phyloP scores from a whole-genome alignment of 2,113 vertebrate genomes.

The Pardalotus punctatus region DNA sequence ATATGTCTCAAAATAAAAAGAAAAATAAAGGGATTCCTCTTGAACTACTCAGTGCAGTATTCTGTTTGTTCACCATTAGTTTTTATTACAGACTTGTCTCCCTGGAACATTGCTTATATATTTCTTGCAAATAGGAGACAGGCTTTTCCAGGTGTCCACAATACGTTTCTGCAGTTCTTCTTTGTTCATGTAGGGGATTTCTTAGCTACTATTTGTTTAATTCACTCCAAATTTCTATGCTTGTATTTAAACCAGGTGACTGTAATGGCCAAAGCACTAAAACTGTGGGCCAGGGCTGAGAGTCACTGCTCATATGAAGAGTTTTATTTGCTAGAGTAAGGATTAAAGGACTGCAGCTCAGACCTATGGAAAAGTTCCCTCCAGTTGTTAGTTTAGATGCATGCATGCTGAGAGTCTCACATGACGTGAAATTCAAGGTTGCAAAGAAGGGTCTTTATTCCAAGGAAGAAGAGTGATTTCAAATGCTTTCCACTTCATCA shows the following conservation, averaged over 20 bases:
- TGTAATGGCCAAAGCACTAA: slow-evolving; percentile 17
- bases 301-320: neutral
- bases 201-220: slow-evolving; percentile 59
- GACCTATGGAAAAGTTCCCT: neutral
- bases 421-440: neutral
- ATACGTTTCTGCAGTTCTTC: slow-evolving; percentile 28
- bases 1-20: neutral
- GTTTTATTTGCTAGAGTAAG: neutral
- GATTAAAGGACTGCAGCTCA: neutral
- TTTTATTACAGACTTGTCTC: slow-evolving; percentile 53
- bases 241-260: slow-evolving; percentile 59
- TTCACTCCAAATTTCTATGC: slow-evolving; percentile 49
- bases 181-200: slow-evolving; percentile 38
- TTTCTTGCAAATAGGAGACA: slow-evolving; percentile 59
- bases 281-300: neutral
- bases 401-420: neutral
- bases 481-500: neutral
- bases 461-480: neutral
- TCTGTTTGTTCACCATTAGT: slow-evolving; percentile 34
- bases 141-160: slow-evolving; percentile 45
- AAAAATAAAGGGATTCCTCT: neutral
- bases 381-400: neutral
- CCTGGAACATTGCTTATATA: slow-evolving; percentile 34
- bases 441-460: neutral
- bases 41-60: neutral